phyloP scores from a whole-genome alignment of 92 coral and sea anemone genomes.

The Porites divaricata region DNA sequence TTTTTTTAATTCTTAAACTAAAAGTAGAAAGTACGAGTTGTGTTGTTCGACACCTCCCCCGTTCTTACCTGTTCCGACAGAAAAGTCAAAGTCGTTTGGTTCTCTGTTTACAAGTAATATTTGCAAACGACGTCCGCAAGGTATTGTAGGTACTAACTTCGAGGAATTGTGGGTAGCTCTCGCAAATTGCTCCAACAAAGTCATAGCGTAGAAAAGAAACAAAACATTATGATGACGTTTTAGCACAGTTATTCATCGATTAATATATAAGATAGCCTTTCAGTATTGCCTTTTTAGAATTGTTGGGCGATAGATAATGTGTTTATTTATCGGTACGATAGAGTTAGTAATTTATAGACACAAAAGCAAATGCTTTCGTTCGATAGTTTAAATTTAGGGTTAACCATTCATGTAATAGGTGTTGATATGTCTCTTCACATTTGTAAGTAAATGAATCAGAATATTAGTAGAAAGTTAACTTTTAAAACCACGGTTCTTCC shows the following conservation, averaged over 20 bases:
- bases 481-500: too few species aligned
- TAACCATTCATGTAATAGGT: too few species aligned
- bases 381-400: too few species aligned
- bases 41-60: neutral
- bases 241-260: neutral
- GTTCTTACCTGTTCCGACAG: neutral
- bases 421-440: too few species aligned
- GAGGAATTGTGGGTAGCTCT: conserved; percentile 25
- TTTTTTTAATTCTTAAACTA: neutral
- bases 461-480: too few species aligned
- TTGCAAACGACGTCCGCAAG: conserved; percentile 8
- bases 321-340: too few species aligned
- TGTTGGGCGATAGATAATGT: too few species aligned
- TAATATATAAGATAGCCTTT: too few species aligned
- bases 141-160: conserved; percentile 19
- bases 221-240: neutral
- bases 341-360: too few species aligned
- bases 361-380: too few species aligned
- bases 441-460: too few species aligned
- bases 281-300: too few species aligned
- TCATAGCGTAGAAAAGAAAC: neutral
- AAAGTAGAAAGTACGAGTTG: neutral
- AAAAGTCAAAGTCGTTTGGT: neutral
- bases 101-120: conserved; percentile 8
- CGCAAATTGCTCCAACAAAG: neutral